phyloP scores from a whole-genome alignment of 2,888 invertebrate genomes.

The Euspilapteryx auroguttella region DNA sequence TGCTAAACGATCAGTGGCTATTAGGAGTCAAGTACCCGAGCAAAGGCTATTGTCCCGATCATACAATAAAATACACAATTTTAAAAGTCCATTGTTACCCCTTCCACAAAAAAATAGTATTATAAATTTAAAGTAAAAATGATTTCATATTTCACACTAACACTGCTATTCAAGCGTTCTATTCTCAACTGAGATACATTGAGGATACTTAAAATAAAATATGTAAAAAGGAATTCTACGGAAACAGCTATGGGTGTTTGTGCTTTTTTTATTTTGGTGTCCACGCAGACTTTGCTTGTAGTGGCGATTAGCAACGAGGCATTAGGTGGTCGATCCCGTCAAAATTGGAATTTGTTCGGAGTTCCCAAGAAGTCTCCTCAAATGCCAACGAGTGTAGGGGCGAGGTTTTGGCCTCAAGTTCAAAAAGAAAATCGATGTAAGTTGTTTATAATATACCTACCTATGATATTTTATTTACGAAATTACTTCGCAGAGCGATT shows the following conservation, averaged over 20 bases:
- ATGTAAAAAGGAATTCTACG: too few species aligned
- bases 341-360: constrained; percentile 13
- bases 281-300: not conserved
- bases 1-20: too few species aligned
- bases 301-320: constrained; percentile 6
- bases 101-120: not conserved
- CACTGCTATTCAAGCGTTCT: not conserved
- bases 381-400: constrained; percentile 12
- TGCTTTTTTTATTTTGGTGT: too few species aligned
- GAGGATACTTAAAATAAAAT: too few species aligned
- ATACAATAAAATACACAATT: constrained; percentile 8
- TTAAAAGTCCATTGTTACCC: constrained; percentile 4
- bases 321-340: constrained; percentile 11
- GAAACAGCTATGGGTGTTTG: too few species aligned
- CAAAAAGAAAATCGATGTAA: constrained; percentile 43
- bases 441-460: constrained; percentile 11
- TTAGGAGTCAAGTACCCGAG: too few species aligned
- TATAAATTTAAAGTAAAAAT: not conserved
- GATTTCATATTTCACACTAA: not conserved
- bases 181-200: not conserved
- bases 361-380: constrained; percentile 10
- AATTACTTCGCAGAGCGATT: too few species aligned
- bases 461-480: too few species aligned
- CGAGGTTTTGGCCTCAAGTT: constrained; percentile 30
- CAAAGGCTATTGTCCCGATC: constrained; percentile 8